These are phyloP conservation scores for Natator depressus DNA, from an alignment of 2,113 vertebrate species.

Conservation along the genomic window DNA sequence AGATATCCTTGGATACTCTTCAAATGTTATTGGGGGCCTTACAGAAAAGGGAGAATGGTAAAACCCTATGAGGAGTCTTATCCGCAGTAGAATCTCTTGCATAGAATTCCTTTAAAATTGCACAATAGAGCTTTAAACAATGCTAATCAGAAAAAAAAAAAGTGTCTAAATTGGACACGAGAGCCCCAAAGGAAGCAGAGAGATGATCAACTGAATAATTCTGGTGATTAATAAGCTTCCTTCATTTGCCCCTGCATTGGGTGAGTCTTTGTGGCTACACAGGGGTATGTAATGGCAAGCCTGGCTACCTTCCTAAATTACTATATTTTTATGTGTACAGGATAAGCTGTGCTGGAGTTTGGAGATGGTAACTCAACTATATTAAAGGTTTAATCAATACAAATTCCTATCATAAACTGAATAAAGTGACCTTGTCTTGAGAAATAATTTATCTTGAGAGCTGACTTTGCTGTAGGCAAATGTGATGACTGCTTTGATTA, in stretches of 20 bases:
- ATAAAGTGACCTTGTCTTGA: accelerated
- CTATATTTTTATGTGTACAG: background rate
- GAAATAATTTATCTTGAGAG: background rate
- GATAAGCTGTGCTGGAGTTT: background rate
- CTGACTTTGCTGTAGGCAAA: background rate
- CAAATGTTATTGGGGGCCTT: accelerated
- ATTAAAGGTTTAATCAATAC: background rate
- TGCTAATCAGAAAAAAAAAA: accelerated
- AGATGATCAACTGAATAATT: background rate
- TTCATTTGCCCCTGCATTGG: background rate
- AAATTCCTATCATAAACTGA: accelerated
- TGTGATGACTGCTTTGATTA: background rate
- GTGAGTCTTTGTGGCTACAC: background rate
- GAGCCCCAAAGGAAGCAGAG: background rate
- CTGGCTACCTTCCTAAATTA: background rate
- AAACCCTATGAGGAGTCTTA: background rate
- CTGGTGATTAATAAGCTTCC: background rate
- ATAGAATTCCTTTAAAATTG: background rate
- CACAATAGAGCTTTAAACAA: background rate
- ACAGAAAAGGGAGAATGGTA: background rate
- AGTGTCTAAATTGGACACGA: accelerated
- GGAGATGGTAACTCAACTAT: background rate
- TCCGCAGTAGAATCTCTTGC: accelerated
- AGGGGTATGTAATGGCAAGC: background rate
- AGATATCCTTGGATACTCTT: accelerated